Base-by-base conservation (phyloP, 2,888 invertebrate species). In the Eurytoma adleriae region DNA sequence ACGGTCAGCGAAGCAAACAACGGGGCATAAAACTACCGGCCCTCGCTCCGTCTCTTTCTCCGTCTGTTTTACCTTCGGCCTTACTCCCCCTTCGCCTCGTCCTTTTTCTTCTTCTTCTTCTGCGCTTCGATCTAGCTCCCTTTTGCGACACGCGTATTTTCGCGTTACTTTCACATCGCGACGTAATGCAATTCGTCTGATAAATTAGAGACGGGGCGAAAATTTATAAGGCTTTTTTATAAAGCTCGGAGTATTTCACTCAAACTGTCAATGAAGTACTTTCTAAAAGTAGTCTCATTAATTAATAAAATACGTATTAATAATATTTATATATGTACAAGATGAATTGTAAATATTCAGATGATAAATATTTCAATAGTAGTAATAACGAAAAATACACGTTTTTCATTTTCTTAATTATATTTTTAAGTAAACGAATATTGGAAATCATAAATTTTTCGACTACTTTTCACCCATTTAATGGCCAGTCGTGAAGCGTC, bases 1-100 rank as follows among this genome's bases (percentile, higher is more conserved):
- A 75, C 72, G 76, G 76, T 76, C 76, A 76, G 80, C 80, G 71
- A 80, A 76, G 59, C 71, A 80, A 78, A 78, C 70, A 78, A 57
- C 71, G 50, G 71, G 24, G 66, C 56, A 77, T 77, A 70, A 69
- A 79, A 70, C 62, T 79, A 69, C 68, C 30, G 18, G 27, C 27
- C 13, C 18, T 20, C 57, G 5, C 3, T 4, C 16, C 24, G n/a
- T 0, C 12, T 30, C 62, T n/a, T 30, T 3, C 59, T 59, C 4
- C 59, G 18, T 59, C 59, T 59, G 10, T 20, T 18, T 59, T 20
- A 13, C 24, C 20, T 20, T 59, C 18, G 14, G 20, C 18, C 14
- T 27, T 61, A 7, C 27, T 61, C n/a, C 27, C 30, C 62, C 54
- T 54, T n/a, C 54, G 54, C n/a, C 50, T 2, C 54, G 54, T 12